Evolutionary conservation across 2,797 vertebrate species (phyloP), one percentile per base, ranked within the genome.

Genomic region (Cyprinella venusta): DNA sequence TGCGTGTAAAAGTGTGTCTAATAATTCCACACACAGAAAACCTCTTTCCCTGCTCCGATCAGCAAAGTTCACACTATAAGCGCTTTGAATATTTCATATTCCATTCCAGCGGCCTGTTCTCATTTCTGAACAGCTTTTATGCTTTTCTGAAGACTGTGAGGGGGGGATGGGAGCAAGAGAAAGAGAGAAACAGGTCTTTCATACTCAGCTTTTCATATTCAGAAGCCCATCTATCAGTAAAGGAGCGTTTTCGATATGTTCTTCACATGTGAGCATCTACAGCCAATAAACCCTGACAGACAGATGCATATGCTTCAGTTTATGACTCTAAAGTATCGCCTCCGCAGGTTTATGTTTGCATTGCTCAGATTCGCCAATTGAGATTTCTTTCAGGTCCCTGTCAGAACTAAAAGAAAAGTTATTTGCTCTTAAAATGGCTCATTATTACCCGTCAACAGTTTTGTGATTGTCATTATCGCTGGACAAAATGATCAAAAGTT

Each of bases 1-100:
- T 54, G 30, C 48, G 54, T 8, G 33, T 33, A 30, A 33, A 71
- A 40, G n/a, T n/a, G 38, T 45, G 8, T 2, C n/a, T 33, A 36
- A 48, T 45, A 1, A 5, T 19, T 45, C 76, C 86, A 89, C 85
- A 90, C n/a, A 85, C 85, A 85, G 15, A 69, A 45, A 48, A 2
- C 12, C 12, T 69, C 54, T n/a, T 61, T 45, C 9, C 24, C 40
- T n/a, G 87, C 89, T 61, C 84, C 89, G 87, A 90, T 89, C 88
- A 92, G 90, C 88, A 89, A 80, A 86, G 75, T 88, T 90, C 88
- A 87, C 81, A 88, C 87, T 89, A 80, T 64, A 89, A 85, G 59
- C 85, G 79, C 87, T 89, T 86, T 94, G 92, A 93, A 93, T 93
- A 92, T 93, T 93, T 93, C 74, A 93, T 93, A 91, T 86, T 89